These are phyloP conservation scores for Zele albiditarsus DNA, from an alignment of 2,888 invertebrate species.

Conservation along the genomic window DNA sequence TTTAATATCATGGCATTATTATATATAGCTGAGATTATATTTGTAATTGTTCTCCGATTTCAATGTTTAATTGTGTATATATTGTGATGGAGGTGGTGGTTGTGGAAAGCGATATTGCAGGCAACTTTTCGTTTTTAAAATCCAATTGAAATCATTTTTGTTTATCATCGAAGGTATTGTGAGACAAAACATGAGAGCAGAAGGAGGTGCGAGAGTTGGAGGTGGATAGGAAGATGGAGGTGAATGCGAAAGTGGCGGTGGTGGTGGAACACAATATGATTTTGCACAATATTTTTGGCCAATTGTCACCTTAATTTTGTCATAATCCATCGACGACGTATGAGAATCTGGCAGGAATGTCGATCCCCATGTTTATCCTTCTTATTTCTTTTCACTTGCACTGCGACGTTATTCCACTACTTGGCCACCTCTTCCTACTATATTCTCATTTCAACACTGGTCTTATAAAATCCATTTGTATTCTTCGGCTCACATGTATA, in stretches of 20 bases:
- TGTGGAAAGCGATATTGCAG: neutral
- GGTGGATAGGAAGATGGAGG: too few relatives aligned
- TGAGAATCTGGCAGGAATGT: neutral
- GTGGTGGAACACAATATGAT: neutral
- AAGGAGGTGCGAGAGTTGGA: too few relatives aligned
- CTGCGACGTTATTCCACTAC: neutral
- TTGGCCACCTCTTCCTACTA: too few relatives aligned
- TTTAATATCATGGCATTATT: neutral
- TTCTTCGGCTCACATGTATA: too few relatives aligned
- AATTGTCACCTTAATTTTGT: slow-evolving; percentile 25
- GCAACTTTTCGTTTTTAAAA: neutral
- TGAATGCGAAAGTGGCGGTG: too few relatives aligned
- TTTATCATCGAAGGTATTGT: neutral
- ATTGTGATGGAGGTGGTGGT: too few relatives aligned
- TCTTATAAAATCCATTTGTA: too few relatives aligned
- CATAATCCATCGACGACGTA: slow-evolving; percentile 29
- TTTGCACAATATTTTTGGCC: slow-evolving; percentile 12
- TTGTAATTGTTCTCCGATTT: neutral
- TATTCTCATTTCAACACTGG: too few relatives aligned
- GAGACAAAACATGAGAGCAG: neutral
- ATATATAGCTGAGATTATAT: neutral
- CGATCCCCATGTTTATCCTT: neutral
- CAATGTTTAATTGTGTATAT: neutral
- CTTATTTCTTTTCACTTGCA: neutral
- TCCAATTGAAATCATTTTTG: neutral